phyloP scores from a whole-genome alignment of 2,113 vertebrate genomes.

The Chloroceryle aenea region DNA sequence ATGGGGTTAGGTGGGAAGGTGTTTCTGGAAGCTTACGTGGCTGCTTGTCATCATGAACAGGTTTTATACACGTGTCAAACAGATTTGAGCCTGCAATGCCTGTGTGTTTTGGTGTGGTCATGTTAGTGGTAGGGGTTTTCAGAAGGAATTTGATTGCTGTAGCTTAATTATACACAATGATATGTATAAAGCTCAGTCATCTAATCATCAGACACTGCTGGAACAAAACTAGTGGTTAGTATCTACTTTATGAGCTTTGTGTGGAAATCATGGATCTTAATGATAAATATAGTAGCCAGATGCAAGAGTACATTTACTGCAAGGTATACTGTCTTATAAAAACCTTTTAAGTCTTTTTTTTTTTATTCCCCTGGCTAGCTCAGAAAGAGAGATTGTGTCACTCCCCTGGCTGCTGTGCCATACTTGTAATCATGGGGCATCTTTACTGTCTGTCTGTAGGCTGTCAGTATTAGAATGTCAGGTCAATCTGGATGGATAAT shows the following conservation, averaged over 20 bases:
- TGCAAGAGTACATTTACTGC: not conserved
- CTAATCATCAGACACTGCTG: not conserved
- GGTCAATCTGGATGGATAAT: not conserved
- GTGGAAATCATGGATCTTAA: not conserved
- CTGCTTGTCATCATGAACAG: not conserved
- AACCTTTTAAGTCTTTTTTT: not conserved
- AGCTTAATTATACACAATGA: not conserved
- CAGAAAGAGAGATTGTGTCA: not conserved
- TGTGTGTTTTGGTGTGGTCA: not conserved
- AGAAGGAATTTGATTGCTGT: not conserved
- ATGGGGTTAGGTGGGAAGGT: not conserved
- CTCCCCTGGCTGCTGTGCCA: not conserved
- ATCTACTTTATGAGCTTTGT: not conserved
- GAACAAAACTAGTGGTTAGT: not conserved
- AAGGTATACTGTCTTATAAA: not conserved
- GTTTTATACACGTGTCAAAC: not conserved
- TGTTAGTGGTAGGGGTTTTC: not conserved
- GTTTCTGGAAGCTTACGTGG: not conserved
- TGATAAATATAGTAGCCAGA: not conserved
- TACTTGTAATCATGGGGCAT: not conserved
- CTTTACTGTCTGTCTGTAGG: not conserved
- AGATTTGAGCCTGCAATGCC: slow-evolving; percentile 14
- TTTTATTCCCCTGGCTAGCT: not conserved
- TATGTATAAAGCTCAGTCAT: not conserved
- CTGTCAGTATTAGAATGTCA: not conserved